These are phyloP conservation scores for Apodemus speciosus DNA, from an alignment of 2,113 vertebrate species.

Conservation along the genomic window DNA sequence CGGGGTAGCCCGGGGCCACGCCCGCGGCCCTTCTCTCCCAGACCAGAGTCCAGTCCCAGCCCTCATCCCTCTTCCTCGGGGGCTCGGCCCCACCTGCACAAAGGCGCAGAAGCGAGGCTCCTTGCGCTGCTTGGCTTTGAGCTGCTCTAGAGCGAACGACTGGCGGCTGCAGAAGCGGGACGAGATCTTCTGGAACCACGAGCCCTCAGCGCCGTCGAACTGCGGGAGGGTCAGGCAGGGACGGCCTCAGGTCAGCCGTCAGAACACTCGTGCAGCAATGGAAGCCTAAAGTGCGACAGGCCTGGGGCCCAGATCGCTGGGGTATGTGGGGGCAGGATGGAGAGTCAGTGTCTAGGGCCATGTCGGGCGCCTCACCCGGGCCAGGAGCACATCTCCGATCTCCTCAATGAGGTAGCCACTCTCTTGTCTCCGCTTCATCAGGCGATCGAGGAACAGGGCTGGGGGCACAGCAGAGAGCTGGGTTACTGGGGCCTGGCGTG, in stretches of 20 bases:
- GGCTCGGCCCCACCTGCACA: constrained; percentile 84
- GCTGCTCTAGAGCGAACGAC: constrained; percentile 91
- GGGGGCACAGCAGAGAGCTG: not conserved
- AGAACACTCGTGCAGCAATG: too few species aligned
- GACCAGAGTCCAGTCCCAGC: rapidly evolving
- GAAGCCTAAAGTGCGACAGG: not conserved
- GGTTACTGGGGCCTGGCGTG: rapidly evolving
- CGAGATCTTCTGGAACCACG: constrained; percentile 95
- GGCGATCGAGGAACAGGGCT: constrained; percentile 90
- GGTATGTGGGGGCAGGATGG: rapidly evolving
- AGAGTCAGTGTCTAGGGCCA: rapidly evolving
- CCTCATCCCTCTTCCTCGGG: not conserved
- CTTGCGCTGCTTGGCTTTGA: constrained; percentile 91
- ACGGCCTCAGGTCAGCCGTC: constrained; percentile 26
- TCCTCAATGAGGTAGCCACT: constrained; percentile 88
- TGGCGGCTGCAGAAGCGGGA: constrained; percentile 95
- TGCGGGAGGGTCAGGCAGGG: constrained; percentile 71
- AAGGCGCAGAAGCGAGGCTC: constrained; percentile 91
- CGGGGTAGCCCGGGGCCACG: not conserved
- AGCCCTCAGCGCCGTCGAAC: constrained; percentile 91
- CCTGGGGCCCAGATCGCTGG: not conserved
- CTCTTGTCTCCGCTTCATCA: constrained; percentile 91
- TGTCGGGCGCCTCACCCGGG: constrained; percentile 84
- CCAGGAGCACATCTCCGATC: constrained; percentile 89
- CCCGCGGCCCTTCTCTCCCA: not conserved